These are phyloP conservation scores for Escarpia spicata DNA, from an alignment of 2,888 invertebrate genomes.

Conservation along the genomic window DNA sequence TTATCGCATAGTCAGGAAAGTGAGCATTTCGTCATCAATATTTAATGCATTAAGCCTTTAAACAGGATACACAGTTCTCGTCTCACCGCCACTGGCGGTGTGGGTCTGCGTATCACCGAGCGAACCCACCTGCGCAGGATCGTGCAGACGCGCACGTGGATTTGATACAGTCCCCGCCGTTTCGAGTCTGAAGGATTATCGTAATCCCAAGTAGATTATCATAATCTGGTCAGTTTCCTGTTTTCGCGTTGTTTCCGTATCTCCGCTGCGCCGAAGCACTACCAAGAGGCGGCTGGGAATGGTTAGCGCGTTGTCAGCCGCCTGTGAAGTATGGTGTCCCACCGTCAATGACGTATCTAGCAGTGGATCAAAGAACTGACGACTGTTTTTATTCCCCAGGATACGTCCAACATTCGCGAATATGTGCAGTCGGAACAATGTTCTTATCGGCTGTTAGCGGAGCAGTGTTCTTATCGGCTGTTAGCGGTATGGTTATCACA, in stretches of 20 bases:
- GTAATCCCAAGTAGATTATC: constrained; percentile 10
- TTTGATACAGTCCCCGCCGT: background rate
- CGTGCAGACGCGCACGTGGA: background rate
- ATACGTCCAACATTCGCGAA: background rate
- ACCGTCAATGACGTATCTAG: background rate
- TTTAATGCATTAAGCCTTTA: too few relatives aligned
- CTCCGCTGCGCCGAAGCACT: background rate
- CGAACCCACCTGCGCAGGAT: background rate
- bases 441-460: background rate
- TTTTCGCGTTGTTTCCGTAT: background rate
- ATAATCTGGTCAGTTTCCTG: background rate
- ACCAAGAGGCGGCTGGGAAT: background rate
- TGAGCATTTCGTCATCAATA: too few relatives aligned
- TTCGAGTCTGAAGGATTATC: background rate
- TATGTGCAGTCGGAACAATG: background rate
- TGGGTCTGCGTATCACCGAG: background rate
- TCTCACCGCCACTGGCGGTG: too few relatives aligned
- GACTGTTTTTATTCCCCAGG: background rate
- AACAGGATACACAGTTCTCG: background rate
- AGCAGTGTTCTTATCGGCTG: background rate
- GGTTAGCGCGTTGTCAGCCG: background rate
- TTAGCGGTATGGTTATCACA: background rate
- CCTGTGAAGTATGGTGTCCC: background rate
- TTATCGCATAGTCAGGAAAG: too few relatives aligned
- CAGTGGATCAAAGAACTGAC: background rate